Evolutionary conservation across 2,797 vertebrate genomes (phyloP).

Genomic region (Leucoraja ocellata): DNA sequence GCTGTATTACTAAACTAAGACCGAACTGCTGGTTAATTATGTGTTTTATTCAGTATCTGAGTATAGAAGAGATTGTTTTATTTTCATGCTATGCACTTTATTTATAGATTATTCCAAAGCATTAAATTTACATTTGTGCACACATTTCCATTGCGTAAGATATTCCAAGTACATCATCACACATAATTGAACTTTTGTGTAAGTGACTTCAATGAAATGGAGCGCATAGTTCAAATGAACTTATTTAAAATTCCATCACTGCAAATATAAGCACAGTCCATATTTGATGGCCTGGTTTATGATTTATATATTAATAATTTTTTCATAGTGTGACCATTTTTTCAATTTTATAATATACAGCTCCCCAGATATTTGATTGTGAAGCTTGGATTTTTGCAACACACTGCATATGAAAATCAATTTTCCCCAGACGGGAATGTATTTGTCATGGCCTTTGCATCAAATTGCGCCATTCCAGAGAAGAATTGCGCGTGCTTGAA

Average conservation of each 20-base stretch:
- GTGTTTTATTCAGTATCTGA: not conserved
- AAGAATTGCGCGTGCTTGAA: no score
- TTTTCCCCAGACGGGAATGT: no score
- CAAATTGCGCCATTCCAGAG: no score
- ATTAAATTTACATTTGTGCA: not conserved
- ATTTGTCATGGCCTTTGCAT: no score
- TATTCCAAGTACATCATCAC: not conserved
- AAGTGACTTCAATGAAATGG: not conserved
- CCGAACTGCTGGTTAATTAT: not conserved
- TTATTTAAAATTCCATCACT: conserved; percentile 13
- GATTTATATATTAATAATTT: not conserved
- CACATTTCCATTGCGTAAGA: not conserved
- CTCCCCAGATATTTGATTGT: no score
- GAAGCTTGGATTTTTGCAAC: no score
- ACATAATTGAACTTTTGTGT: not conserved
- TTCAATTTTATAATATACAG: not conserved
- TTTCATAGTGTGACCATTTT: not conserved
- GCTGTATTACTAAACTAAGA: no score
- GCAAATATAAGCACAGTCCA: not conserved
- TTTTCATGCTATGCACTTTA: not conserved
- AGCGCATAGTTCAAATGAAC: not conserved
- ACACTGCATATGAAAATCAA: no score
- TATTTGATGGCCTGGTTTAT: not conserved
- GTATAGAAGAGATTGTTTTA: not conserved
- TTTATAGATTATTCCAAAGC: not conserved